Conservation (phyloP, 2,797 vertebrate species). For the Numenius phaeopus region DNA sequence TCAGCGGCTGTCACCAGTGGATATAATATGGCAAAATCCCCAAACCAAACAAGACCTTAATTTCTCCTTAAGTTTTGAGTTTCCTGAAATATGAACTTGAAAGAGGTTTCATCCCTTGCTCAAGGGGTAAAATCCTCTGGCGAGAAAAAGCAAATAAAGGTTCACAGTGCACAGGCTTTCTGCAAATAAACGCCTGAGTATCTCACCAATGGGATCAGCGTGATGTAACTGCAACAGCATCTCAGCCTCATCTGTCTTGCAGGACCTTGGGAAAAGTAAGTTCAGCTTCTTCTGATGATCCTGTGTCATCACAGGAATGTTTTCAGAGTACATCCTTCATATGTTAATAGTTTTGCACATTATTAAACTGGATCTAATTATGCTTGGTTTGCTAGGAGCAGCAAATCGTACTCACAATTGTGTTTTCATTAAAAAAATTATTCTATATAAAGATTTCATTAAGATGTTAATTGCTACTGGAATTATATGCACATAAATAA, state of each 20-base stretch:
- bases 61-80: constrained; percentile 44
- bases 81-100: constrained; percentile 34
- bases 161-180: constrained; percentile 13
- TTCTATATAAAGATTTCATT: constrained; percentile 58
- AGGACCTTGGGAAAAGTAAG: constrained; percentile 13
- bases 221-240: background rate
- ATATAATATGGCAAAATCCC: constrained; percentile 56
- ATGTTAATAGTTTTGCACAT: constrained; percentile 49
- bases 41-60: constrained; percentile 60
- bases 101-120: constrained; percentile 16
- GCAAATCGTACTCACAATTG: constrained; percentile 46
- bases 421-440: constrained; percentile 60
- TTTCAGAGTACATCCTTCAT: constrained; percentile 60
- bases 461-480: constrained; percentile 60
- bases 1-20: constrained; percentile 13
- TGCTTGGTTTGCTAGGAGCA: constrained; percentile 63
- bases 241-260: background rate
- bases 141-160: constrained; percentile 30
- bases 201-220: background rate
- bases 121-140: constrained; percentile 8
- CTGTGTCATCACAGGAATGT: constrained; percentile 18
- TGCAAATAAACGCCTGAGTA: background rate
- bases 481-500: constrained; percentile 65
- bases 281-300: constrained; percentile 50
- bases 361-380: constrained; percentile 66